phyloP scores from a whole-genome alignment of 2,797 vertebrate genomes.

The Galaxias olidus region DNA sequence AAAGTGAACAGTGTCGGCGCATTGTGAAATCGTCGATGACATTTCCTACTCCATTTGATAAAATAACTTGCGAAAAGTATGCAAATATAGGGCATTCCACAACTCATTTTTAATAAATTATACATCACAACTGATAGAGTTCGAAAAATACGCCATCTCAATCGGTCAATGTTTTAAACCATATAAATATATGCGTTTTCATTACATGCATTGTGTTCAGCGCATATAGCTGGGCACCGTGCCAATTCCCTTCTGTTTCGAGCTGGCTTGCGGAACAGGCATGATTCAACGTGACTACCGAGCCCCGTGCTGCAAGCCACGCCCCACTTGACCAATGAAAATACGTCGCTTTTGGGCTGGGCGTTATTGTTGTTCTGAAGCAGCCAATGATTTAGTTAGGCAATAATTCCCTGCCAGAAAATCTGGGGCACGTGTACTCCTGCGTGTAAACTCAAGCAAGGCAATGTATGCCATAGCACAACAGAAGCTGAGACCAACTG shows the following conservation, averaged over 20 bases:
- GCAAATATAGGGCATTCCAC: no score
- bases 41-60: no score
- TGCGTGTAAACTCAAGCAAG: conserved; percentile 64
- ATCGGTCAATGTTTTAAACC: no score
- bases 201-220: neutral
- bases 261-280: conserved; percentile 51
- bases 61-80: no score
- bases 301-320: conserved; percentile 62
- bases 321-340: conserved; percentile 55
- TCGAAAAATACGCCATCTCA: no score
- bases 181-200: conserved; percentile 3
- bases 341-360: neutral
- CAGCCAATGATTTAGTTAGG: conserved; percentile 51
- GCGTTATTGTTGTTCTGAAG: accelerated
- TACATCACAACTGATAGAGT: no score
- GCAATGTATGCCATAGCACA: conserved; percentile 8
- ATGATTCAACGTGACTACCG: conserved; percentile 65
- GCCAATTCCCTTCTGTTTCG: conserved; percentile 44
- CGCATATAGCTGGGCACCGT: conserved; percentile 13
- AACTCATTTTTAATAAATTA: no score
- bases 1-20: conserved; percentile 22
- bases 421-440: conserved; percentile 63
- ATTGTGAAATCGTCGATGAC: no score
- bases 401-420: conserved; percentile 18
- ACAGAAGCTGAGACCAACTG: neutral